Evolutionary conservation across 2,113 vertebrate species (phyloP).

Genomic region (Heteronetta atricapilla): DNA sequence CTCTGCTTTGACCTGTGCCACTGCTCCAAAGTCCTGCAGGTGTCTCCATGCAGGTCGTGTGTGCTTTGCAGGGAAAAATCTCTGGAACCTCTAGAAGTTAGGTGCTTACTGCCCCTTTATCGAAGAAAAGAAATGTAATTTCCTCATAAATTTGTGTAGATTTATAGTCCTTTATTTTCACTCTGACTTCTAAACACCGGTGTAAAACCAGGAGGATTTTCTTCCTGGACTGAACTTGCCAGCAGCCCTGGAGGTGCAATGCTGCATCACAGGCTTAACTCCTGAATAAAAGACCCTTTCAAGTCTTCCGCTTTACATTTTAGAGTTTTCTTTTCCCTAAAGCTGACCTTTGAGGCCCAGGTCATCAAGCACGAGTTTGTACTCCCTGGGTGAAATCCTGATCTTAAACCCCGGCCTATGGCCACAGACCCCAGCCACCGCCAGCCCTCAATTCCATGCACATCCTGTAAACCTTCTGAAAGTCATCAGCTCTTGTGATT

Average conservation of each 20-base stretch:
- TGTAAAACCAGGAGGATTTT: not conserved
- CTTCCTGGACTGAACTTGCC: not conserved
- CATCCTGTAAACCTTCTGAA: not conserved
- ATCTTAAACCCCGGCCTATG: fast-evolving
- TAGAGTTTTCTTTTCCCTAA: not conserved
- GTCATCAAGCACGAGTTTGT: not conserved
- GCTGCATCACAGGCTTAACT: not conserved
- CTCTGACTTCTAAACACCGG: not conserved
- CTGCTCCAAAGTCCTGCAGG: not conserved
- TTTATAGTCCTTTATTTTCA: not conserved
- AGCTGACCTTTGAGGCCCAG: fast-evolving
- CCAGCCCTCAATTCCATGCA: not conserved
- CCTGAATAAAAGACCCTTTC: not conserved
- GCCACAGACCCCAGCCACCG: not conserved
- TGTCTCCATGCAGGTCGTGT: not conserved
- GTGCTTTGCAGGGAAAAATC: not conserved
- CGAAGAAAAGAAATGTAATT: not conserved
- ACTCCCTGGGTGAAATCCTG: not conserved
- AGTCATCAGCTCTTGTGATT: not conserved
- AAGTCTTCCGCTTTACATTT: not conserved
- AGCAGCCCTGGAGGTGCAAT: not conserved
- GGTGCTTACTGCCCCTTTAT: not conserved
- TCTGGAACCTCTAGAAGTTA: not conserved
- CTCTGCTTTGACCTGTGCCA: not conserved
- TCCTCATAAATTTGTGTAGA: not conserved